Conservation (phyloP, 92 coral and sea anemone genomes). For the Actinostola sp. region DNA sequence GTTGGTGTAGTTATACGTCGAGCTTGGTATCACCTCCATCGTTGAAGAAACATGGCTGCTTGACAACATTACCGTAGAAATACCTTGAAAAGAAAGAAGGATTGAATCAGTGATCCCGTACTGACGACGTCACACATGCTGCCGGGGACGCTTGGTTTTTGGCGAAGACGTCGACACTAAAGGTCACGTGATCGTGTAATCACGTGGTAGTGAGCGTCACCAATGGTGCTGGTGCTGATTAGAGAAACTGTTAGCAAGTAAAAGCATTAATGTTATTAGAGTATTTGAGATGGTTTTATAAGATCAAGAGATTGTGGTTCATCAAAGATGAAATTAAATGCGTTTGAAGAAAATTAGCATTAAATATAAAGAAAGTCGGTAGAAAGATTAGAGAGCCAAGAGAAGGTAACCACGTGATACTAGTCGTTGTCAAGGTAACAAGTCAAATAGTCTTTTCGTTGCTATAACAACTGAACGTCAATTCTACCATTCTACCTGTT, state of each 20-base stretch:
- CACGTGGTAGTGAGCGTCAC: slow-evolving; percentile 4
- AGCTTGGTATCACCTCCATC: slow-evolving; percentile 2
- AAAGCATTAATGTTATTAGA: no score
- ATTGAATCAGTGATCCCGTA: neutral
- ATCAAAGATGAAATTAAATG: no score
- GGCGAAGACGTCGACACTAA: slow-evolving; percentile 6
- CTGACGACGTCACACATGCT: slow-evolving; percentile 12
- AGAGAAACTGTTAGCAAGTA: no score
- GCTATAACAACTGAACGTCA: neutral
- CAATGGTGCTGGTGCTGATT: no score
- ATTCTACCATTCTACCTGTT: slow-evolving; percentile 34
- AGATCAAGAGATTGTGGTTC: no score
- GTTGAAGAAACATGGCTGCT: no score
- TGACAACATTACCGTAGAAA: slow-evolving; percentile 9
- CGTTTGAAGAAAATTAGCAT: neutral
- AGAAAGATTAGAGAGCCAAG: neutral
- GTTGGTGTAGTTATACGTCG: neutral
- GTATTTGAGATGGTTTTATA: no score
- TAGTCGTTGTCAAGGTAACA: neutral
- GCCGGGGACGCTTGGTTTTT: neutral
- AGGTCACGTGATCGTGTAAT: slow-evolving; percentile 13
- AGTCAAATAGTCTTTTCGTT: slow-evolving; percentile 3
- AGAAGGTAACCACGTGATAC: neutral
- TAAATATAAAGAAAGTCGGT: neutral
- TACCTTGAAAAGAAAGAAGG: slow-evolving; percentile 31